Percentiles rank a stretch among this genome's conserved stretches.
Evolutionary conservation across 1,140 invertebrate species (phyloP).

Genomic region (Oryctes rhinoceros): DNA sequence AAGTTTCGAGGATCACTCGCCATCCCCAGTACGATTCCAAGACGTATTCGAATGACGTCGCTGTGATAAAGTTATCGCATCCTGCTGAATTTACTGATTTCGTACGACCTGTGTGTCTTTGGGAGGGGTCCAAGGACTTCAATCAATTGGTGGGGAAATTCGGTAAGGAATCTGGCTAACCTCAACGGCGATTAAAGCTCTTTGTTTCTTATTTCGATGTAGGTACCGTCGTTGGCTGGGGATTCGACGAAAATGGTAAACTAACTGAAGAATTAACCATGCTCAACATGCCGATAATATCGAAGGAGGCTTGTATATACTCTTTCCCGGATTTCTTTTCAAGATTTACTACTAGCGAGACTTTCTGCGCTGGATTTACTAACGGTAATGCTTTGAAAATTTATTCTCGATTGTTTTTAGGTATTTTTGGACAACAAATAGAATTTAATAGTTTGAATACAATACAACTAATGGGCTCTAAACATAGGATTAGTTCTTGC

Average conservation of each 20-base stretch:
- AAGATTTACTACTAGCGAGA: slow-evolving; percentile 61
- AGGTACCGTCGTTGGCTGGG: slow-evolving; percentile 63
- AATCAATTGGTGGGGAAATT: slow-evolving; percentile 50
- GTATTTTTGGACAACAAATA: slow-evolving; percentile 32
- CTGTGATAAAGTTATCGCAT: slow-evolving; percentile 66
- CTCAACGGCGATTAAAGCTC: not conserved
- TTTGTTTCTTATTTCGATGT: slow-evolving; percentile 6
- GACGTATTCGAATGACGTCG: slow-evolving; percentile 72
- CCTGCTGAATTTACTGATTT: slow-evolving; percentile 61
- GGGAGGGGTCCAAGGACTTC: slow-evolving; percentile 53
- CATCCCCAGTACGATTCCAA: slow-evolving; percentile 69
- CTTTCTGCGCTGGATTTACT: slow-evolving; percentile 64
- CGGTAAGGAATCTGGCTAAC: slow-evolving; percentile 45
- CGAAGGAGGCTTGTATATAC: slow-evolving; percentile 62
- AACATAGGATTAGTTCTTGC: too few species aligned
- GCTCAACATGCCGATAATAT: slow-evolving; percentile 63
- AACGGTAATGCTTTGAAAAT: slow-evolving; percentile 52
- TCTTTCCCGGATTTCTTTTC: slow-evolving; percentile 63
- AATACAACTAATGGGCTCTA: too few species aligned
- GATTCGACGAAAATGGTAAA: slow-evolving; percentile 61
- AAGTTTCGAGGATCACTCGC: slow-evolving; percentile 63
- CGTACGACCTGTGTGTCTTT: slow-evolving; percentile 69
- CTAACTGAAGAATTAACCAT: slow-evolving; percentile 61
- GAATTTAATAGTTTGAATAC: slow-evolving; percentile 38
- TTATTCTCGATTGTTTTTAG: too few species aligned